These are phyloP conservation scores for Saxidomus purpurata DNA, from an alignment of 1,140 invertebrate species.

Conservation along the genomic window DNA sequence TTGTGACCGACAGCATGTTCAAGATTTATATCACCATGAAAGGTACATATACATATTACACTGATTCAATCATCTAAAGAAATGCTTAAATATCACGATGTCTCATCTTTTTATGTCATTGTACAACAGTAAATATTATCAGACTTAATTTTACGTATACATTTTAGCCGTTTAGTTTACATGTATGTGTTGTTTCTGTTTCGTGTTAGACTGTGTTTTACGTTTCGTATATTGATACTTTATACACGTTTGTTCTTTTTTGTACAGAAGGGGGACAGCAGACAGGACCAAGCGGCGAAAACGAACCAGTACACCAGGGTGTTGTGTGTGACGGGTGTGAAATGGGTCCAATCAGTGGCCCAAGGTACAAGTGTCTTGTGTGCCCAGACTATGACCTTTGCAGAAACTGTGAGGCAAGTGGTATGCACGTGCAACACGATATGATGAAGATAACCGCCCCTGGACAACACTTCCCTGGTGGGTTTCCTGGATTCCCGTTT, in stretches of 20 bases:
- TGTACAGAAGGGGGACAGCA: too few relatives aligned
- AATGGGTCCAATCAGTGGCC: constrained; percentile 88
- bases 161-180: too few relatives aligned
- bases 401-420: constrained; percentile 90
- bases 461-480: constrained; percentile 7
- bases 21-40: constrained; percentile 41
- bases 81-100: too few relatives aligned
- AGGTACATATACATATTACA: too few relatives aligned
- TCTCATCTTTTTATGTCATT: too few relatives aligned
- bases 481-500: constrained; percentile 22
- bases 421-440: constrained; percentile 91
- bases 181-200: too few relatives aligned
- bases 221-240: too few relatives aligned
- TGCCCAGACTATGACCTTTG: constrained; percentile 95
- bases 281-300: not conserved
- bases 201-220: too few relatives aligned
- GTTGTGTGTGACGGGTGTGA: constrained; percentile 93
- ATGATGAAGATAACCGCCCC: constrained; percentile 91
- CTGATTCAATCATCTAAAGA: too few relatives aligned
- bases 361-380: constrained; percentile 94
- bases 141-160: too few relatives aligned
- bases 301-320: constrained; percentile 87
- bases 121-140: not conserved
- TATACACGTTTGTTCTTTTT: too few relatives aligned
- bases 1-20: constrained; percentile 39